Evolutionary conservation across 1,140 invertebrate genomes (phyloP), one percentile per base, ranked within the genome.

Genomic region (Carposina sasakii): DNA sequence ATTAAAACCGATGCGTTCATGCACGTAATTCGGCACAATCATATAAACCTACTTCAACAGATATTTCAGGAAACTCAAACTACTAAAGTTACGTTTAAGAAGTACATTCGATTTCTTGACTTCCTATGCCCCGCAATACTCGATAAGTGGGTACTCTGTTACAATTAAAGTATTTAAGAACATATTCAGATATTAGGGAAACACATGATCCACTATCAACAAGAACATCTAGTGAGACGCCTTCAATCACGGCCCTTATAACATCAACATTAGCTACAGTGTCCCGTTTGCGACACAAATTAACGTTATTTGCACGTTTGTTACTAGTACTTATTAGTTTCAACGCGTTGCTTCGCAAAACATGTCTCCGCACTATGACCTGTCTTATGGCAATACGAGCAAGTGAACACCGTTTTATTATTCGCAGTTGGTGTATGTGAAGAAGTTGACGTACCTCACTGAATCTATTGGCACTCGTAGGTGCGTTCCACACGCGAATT

Each of bases 211-310:
- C 30, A 15, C 31, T 47, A 24, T 66, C 69, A 64, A 9, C 43
- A 19, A 23, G 53, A 49, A 44, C 56, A 58, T 6, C 70, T 58
- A 49, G 70, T 58, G 1, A 63, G 66, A 47, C 66, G 61, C 33
- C 33, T 30, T 48, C 33, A 16, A 48, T 39, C 1, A 39, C 21
- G 1, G 45, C 45, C 15, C 12, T 12, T n/a, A 21, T 36, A 12
- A 39, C 15, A 5, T 39, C 23, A 22, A 13, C 20, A n/a, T n/a
- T 45, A 16, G 24, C 33, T 31, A 28, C 5, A 8, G 5, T 34
- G n/a, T n/a, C n/a, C n/a, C n/a, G n/a, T 31, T 47, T 21, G 5
- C 17, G n/a, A 36, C 33, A 36, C 22, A 47, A 36, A 34, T 47
- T 37, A 6, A 37, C 44, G 10, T 34, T 22, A 36, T 5, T 47